Percentiles rank a stretch among this genome's conserved stretches.
These are phyloP conservation scores for Lamellibrachia satsuma DNA, from an alignment of 2,888 invertebrate genomes.

Conservation along the genomic window DNA sequence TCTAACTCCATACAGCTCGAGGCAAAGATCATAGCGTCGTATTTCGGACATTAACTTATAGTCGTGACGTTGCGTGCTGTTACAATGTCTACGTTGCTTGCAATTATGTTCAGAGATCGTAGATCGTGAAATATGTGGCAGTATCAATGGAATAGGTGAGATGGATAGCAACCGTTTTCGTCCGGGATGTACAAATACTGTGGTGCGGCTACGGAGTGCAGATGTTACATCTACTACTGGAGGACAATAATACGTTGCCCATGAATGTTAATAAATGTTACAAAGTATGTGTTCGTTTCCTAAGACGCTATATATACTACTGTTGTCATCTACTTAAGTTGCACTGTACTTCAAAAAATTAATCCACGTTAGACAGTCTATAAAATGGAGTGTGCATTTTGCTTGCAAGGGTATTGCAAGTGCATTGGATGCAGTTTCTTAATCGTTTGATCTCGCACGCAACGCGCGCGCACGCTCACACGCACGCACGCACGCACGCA, in stretches of 20 bases:
- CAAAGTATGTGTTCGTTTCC: too few relatives aligned
- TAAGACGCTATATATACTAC: too few relatives aligned
- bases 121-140: background rate
- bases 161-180: background rate
- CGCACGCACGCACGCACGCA: too few relatives aligned
- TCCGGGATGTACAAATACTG: background rate
- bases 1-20: background rate
- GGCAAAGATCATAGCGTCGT: background rate
- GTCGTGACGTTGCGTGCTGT: background rate
- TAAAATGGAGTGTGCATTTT: too few relatives aligned
- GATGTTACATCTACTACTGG: background rate
- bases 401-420: too few relatives aligned
- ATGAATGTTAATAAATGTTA: too few relatives aligned
- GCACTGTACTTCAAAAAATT: too few relatives aligned
- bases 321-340: too few relatives aligned
- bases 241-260: background rate
- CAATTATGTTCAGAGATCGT: background rate
- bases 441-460: too few relatives aligned
- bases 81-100: background rate
- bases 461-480: too few relatives aligned
- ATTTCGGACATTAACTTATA: background rate
- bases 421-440: too few relatives aligned
- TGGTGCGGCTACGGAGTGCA: background rate
- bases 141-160: background rate
- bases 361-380: too few relatives aligned